Conservation (phyloP, 2,113 vertebrate species). For the Hemichromis elongatus region DNA sequence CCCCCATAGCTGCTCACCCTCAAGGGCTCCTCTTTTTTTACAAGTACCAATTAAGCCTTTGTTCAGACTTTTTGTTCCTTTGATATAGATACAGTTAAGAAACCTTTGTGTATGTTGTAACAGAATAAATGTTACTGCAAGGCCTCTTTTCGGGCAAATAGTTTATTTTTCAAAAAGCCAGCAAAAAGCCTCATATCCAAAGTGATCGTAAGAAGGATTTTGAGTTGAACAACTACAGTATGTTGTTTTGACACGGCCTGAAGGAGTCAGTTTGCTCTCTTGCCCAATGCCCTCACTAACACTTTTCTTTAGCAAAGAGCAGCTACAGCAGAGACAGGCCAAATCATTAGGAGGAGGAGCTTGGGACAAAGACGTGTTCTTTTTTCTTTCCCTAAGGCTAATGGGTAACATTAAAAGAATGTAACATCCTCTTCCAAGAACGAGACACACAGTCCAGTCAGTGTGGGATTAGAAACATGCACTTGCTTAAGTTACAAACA, state of each 20-base stretch:
- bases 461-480: constrained; percentile 48
- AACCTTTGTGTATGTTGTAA: not conserved
- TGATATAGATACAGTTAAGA: not conserved
- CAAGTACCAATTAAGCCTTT: not conserved
- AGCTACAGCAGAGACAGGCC: constrained; percentile 14
- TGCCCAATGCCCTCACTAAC: constrained; percentile 11
- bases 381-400: constrained; percentile 52
- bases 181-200: not conserved
- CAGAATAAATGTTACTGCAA: not conserved
- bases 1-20: not conserved
- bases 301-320: constrained; percentile 8
- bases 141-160: not conserved
- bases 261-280: constrained; percentile 10
- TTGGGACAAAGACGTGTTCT: constrained; percentile 63
- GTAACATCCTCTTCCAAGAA: constrained; percentile 55
- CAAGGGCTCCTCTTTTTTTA: not conserved
- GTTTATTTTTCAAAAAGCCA: not conserved
- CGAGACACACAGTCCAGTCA: constrained; percentile 41
- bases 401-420: constrained; percentile 58
- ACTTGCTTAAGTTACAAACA: constrained; percentile 60
- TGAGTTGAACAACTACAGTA: not conserved
- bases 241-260: constrained; percentile 8
- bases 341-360: constrained; percentile 31
- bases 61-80: not conserved
- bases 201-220: not conserved